phyloP scores from a whole-genome alignment of 2,113 vertebrate species.

The Entosphenus tridentatus region DNA sequence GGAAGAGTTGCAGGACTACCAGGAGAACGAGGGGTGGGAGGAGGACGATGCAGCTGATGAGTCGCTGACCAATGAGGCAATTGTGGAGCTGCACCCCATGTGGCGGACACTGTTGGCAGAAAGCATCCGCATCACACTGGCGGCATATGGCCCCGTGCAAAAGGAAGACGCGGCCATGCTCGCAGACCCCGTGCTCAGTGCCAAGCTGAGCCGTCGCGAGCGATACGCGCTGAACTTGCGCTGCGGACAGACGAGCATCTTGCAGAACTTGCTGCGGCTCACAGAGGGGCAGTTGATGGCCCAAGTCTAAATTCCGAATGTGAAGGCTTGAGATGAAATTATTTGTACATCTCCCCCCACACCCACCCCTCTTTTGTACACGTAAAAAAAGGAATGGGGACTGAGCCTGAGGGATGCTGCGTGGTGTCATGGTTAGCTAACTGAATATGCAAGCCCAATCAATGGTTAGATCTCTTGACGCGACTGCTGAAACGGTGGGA shows the following conservation, averaged over 20 bases:
- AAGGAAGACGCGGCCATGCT: slow-evolving; percentile 28
- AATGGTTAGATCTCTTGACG: no score
- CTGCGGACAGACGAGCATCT: slow-evolving; percentile 54
- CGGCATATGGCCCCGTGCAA: slow-evolving; percentile 23
- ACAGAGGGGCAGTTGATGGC: slow-evolving; percentile 11
- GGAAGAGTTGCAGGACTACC: slow-evolving; percentile 43
- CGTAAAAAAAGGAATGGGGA: no score
- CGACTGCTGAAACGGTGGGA: no score
- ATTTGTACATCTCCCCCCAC: no score
- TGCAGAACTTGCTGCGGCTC: slow-evolving; percentile 35
- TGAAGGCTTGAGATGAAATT: no score
- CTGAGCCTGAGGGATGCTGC: no score
- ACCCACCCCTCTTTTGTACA: no score
- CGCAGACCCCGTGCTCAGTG: slow-evolving; percentile 13
- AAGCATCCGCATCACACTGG: slow-evolving; percentile 30
- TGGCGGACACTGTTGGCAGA: slow-evolving; percentile 39
- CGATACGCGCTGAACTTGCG: slow-evolving; percentile 49
- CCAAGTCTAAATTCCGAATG: background rate
- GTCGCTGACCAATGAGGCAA: slow-evolving; percentile 25
- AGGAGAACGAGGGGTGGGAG: slow-evolving; percentile 43
- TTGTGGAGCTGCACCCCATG: slow-evolving; percentile 24
- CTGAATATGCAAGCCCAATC: no score
- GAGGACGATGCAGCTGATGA: slow-evolving; percentile 26
- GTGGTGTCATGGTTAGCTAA: no score
- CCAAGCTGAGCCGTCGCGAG: slow-evolving; percentile 29